Base-by-base conservation (phyloP, 2,797 vertebrate species). In the Sebastes umbrosus region DNA sequence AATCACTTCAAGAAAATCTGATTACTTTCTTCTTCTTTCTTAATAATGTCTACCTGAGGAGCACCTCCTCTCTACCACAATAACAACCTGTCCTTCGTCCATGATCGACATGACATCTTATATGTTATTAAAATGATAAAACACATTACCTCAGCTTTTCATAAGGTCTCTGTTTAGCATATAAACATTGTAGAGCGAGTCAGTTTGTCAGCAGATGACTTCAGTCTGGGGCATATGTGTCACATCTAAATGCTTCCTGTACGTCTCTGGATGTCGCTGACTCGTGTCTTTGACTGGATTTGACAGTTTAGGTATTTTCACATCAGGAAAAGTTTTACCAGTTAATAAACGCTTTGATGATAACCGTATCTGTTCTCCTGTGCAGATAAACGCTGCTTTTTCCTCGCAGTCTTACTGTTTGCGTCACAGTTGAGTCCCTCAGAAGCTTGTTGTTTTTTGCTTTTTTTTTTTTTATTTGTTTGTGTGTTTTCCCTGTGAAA, bases 91-190 rank as follows among this genome's bases (percentile, higher is more conserved):
- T 85, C 86, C 58, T 18, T 85, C 75, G 65, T 80, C 46, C 6
- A 8, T 24, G 62, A 80, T 73, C 13, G 0, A 71, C 57, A 14
- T 78, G 25, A 72, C 82, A 71, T 68, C 65, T 73, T 60, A 43
- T 57, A 31, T 72, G 54, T 60, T 84, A 75, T 83, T 20, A 65
- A 71, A 68, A 74, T 66, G 68, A 77, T 87, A 82, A 90, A 89
- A 69, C 60, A 27, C 59, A 84, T 87, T 69, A 84, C n/a, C 57
- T 82, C 73, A 46, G 75, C 24, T 79, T 87, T 84, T 88, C 88
- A 81, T 91, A 74, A 75, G 24, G 34, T 50, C 74, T 82, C 75
- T 85, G 84, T 87, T 90, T 90, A 90, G 79, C 89, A 88, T 91
- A 89, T 73, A 86, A 90, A 92, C 87, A 14, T 32, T 4, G 84